Evolutionary conservation across 2,797 vertebrate species (phyloP), one percentile per base, ranked within the genome.

Genomic region (Myotis vivesi): DNA sequence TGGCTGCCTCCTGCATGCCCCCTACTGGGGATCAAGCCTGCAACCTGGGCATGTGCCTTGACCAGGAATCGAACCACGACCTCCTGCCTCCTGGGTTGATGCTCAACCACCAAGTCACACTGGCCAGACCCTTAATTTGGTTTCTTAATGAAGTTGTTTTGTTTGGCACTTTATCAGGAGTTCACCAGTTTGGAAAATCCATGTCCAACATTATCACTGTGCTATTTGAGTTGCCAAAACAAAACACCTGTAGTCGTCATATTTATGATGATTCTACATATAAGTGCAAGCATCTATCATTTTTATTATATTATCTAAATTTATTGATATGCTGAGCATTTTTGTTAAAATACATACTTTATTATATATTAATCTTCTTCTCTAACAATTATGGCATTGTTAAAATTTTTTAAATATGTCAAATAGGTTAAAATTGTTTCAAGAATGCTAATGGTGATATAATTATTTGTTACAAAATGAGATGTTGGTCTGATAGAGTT

Each of bases 111-210:
- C 4, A 10, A 57, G 22, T 57, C 55, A 57, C 4, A 9, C 55
- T 57, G 55, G 55, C 23, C 55, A 25, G 22, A 23, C 22, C 92
- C 33, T 72, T 76, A 87, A 73, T 94, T 82, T 15, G 22, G 5
- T 93, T 93, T 94, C 46, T 77, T 95, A 80, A 64, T 89, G 33
- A 95, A 87, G 23, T 73, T 91, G 5, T 93, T 96, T 93, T 66
- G 17, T 88, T 92, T 87, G 66, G 33, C 83, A 73, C n/a, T 87
- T 94, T 84, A 82, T 91, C 17, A 93, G 44, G 36, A 93, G 49
- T 95, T 95, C 15, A 81, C 28, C 10, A 15, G 72, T 88, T 93
- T 49, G 44, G 85, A 77, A 93, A 94, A 93, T 82, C 15, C 2
- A 0, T 84, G 49, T 85, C 33, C 4, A 72, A 15, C 51, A 86